Evolutionary conservation across 2,888 invertebrate genomes (phyloP).

Genomic region (Atherix ibis): DNA sequence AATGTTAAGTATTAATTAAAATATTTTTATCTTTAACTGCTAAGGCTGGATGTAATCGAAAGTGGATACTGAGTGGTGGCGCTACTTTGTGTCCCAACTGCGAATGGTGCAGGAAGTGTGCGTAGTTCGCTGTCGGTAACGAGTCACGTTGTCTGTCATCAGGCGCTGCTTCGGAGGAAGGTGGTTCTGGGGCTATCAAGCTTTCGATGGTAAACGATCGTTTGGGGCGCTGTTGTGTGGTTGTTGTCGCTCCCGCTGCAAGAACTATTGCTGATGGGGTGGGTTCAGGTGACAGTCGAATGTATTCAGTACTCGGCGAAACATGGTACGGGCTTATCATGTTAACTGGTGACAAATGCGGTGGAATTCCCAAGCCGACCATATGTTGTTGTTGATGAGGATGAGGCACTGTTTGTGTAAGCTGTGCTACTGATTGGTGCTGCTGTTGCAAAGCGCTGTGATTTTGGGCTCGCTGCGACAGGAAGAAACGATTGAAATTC

Average conservation of each 20-base stretch:
- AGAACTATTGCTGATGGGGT: too few species aligned
- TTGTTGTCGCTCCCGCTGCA: too few species aligned
- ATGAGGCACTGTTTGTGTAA: not conserved
- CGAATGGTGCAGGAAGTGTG: not conserved
- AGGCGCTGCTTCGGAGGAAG: not conserved
- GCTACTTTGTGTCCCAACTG: slow-evolving; percentile 1
- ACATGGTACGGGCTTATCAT: not conserved
- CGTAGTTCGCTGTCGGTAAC: slow-evolving; percentile 3
- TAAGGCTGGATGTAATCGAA: too few species aligned
- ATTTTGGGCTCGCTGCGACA: slow-evolving; percentile 17
- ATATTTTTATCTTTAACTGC: too few species aligned
- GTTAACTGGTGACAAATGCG: not conserved
- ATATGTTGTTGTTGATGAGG: not conserved
- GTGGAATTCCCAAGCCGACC: not conserved
- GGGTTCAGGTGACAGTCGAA: not conserved
- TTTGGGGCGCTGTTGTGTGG: slow-evolving; percentile 37
- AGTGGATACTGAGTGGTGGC: not conserved
- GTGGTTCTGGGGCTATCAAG: slow-evolving; percentile 52
- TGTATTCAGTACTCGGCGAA: slow-evolving; percentile 1
- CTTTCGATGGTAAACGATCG: slow-evolving; percentile 76
- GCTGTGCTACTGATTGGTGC: too few species aligned
- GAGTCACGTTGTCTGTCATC: not conserved
- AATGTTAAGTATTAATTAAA: too few species aligned
- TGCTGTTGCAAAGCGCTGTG: too few species aligned
- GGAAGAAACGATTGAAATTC: slow-evolving; percentile 54